A percentile compares a stretch with the other conserved stretches of the same genome.
These are phyloP conservation scores for Chelon labrosus DNA, from an alignment of 2,797 vertebrate genomes.

Conservation along the genomic window DNA sequence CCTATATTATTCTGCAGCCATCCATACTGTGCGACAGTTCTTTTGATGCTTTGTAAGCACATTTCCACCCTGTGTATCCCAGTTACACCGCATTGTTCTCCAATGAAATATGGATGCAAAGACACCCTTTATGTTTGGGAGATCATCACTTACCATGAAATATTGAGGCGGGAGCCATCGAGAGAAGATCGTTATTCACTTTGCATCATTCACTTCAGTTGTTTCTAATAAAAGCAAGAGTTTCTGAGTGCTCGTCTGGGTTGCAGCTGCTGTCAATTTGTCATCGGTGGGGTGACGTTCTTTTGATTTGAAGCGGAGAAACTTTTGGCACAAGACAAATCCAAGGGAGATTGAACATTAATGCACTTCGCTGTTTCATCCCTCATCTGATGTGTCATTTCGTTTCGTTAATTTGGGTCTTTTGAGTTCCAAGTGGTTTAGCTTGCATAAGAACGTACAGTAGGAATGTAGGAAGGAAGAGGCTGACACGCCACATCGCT, in stretches of 20 bases:
- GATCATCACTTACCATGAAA: conserved; percentile 81
- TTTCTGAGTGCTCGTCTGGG: conserved; percentile 66
- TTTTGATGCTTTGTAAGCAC: conserved; percentile 84
- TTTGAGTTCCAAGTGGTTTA: conserved; percentile 1
- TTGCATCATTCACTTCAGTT: conserved; percentile 74
- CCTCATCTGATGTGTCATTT: conserved; percentile 29
- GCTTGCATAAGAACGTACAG: not conserved
- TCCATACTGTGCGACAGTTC: conserved; percentile 77
- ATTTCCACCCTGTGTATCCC: conserved; percentile 77
- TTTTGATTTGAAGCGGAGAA: conserved; percentile 55
- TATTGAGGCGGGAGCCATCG: conserved; percentile 67
- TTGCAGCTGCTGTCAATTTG: conserved; percentile 78
- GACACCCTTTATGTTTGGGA: conserved; percentile 74
- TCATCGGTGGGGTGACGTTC: conserved; percentile 42
- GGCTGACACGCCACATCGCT: not conserved
- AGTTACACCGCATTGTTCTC: conserved; percentile 77
- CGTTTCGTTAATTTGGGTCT: conserved; percentile 35
- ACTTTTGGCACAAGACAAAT: conserved; percentile 57
- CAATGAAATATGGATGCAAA: conserved; percentile 79
- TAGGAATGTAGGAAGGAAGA: not conserved
- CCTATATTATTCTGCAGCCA: conserved; percentile 76
- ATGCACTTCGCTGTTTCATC: conserved; percentile 6
- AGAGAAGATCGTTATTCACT: conserved; percentile 74
- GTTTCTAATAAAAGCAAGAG: conserved; percentile 77
- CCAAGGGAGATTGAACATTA: conserved; percentile 27